Evolutionary conservation across 2,113 vertebrate genomes (phyloP), one percentile per base, ranked within the genome.

Genomic region (Chionodraco myersi): DNA sequence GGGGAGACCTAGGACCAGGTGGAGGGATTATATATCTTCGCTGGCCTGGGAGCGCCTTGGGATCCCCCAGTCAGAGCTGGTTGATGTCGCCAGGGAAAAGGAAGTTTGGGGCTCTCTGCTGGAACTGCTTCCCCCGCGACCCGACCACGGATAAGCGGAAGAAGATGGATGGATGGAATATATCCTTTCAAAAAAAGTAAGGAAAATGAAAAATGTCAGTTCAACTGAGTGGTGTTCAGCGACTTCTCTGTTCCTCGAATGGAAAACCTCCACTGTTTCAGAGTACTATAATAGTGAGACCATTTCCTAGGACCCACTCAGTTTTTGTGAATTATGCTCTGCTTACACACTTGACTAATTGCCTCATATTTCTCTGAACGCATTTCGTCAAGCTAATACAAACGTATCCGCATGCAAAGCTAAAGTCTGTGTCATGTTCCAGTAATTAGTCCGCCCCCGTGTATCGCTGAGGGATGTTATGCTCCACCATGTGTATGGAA

Each of bases 401-500:
- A 72, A 86, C 59, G 36, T 78, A 78, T 68, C 75, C 83, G 72
- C 74, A 41, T 41, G 36, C 6, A 41, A 41, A 72, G 56, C 49
- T 48, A 83, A 75, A 77, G 6, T 61, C 36, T 14, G 2, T 61
- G 73, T 86, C 79, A 36, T 54, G 26, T 49, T 66, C 53, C 30
- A 77, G 48, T 45, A 56, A 66, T 79, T 54, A 71, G 67, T 61
- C 75, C 66, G 67, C 60, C 53, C 18, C 21, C 6, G 0, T 77
- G 54, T 65, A 77, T 65, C 41, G 34, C 77, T 85, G 36, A 44
- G 75, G 84, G 71, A 80, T 86, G 59, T 83, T 75, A 13, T 79
- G 69, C 51, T 82, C 76, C 58, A 82, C 61, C 76, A 62, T 75
- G 59, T 74, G 18, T 61, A 70, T 69, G 68, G 79, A 89, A 90